Evolutionary conservation across 2,888 invertebrate species (phyloP), one percentile per base, ranked within the genome.

Genomic region (Thymelicus sylvestris): DNA sequence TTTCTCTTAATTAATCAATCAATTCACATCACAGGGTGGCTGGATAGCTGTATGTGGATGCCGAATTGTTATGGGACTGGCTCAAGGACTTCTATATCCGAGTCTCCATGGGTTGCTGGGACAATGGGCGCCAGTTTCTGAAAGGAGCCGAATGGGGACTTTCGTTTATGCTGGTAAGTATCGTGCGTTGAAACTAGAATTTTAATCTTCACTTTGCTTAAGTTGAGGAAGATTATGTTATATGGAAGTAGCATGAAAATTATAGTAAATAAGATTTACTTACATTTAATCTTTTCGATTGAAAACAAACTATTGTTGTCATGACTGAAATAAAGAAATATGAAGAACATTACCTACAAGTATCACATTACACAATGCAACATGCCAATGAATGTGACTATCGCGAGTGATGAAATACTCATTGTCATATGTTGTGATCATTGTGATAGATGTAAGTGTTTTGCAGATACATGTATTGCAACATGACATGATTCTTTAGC

Each of bases 101-200:
- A 95, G 95, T 64, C 87, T 96, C 0, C 96, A 96, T 75, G 95
- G 95, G 0, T 85, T 96, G 0, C 81, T 96, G n/a, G 95, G 96
- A 0, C 95, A 95, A 79, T 97, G 96, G 96, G 92, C 95, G 0
- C 97, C 97, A 0, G 89, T 94, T 0, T 86, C 92, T 0, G 97
- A 97, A 81, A 93, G 97, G 67, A 96, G 96, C 19, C 91, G 96
- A 39, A 88, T 97, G 73, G 95, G 95, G 69, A 95, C 96, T 68
- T 95, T 95, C 63, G 95, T 95, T 7, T 96, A 96, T 83, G 94
- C 96, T 64, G 95, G 93, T 94, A 76, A 77, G 75, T 52, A 8
- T 52, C 10, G 10, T 12, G 12, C 10, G 44, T 10, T 44, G 4
- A 44, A 31, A 31, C 31, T 5, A 31, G 31, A 31, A 31, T 31